phyloP scores from a whole-genome alignment of 2,113 vertebrate species.

The Tinamus guttatus region DNA sequence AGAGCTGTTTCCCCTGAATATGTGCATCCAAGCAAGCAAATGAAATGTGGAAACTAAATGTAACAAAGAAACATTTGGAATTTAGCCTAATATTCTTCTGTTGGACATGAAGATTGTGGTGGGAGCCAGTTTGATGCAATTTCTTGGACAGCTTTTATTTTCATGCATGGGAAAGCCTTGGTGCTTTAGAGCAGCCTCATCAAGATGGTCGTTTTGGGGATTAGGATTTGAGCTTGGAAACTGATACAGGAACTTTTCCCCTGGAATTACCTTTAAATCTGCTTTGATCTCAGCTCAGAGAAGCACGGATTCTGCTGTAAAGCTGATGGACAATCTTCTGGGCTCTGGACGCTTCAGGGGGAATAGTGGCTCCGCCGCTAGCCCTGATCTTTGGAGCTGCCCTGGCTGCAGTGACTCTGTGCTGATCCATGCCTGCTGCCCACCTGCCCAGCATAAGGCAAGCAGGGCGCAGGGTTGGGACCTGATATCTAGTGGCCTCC shows the following conservation, averaged over 20 bases:
- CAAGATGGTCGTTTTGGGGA: background rate
- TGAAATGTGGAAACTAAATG: background rate
- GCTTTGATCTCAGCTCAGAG: slow-evolving; percentile 18
- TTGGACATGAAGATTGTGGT: background rate
- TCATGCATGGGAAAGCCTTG: accelerated
- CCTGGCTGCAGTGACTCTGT: background rate
- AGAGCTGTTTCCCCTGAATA: background rate
- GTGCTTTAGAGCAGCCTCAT: background rate
- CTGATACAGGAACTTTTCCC: background rate
- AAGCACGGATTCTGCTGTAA: background rate
- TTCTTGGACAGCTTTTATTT: background rate
- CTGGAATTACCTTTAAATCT: background rate
- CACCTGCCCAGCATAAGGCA: accelerated
- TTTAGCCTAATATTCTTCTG: background rate
- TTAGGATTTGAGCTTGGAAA: slow-evolving; percentile 11
- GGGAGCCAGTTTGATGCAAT: background rate
- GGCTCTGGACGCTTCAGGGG: background rate
- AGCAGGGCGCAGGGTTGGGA: background rate
- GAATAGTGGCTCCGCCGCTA: background rate
- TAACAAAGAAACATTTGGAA: background rate
- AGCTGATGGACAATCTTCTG: background rate
- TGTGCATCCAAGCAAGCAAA: background rate
- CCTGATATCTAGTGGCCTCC: too few relatives aligned
- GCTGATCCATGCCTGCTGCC: accelerated
- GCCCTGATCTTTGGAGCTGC: background rate